A percentile compares a stretch with the other conserved stretches of the same genome.
These are phyloP conservation scores for Ptiloglossa arizonensis DNA, from an alignment of 1,140 invertebrate genomes.

Conservation along the genomic window DNA sequence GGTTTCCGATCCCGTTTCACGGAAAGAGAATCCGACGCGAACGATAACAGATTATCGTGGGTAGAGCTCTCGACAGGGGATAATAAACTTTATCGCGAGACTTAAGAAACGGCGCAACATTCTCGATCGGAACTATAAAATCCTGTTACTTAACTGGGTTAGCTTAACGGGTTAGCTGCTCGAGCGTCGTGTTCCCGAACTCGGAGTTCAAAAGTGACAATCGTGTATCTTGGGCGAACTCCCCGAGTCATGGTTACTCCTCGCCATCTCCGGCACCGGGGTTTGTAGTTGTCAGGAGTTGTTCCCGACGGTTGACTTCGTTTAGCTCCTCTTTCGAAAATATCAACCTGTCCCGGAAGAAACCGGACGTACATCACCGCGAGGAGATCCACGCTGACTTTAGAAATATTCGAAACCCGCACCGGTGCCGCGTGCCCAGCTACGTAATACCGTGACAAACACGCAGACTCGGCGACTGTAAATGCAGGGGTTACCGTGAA, in stretches of 20 bases:
- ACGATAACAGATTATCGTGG: neutral
- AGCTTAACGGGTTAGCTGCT: neutral
- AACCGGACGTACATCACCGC: neutral
- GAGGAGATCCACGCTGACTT: neutral
- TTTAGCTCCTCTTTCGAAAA: conserved; percentile 10
- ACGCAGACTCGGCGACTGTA: neutral
- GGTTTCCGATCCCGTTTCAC: neutral
- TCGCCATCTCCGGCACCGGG: neutral
- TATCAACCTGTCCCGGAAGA: conserved; percentile 9
- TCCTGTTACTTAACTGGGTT: conserved; percentile 6
- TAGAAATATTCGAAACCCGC: too few species aligned
- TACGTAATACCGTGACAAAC: neutral
- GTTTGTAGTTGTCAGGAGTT: neutral
- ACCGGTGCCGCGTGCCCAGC: too few species aligned
- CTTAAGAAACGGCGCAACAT: neutral
- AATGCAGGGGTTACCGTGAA: neutral
- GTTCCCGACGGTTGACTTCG: neutral
- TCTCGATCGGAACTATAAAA: neutral
- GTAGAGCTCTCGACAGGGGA: neutral
- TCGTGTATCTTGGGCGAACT: conserved; percentile 14
- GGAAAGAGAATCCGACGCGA: too few species aligned
- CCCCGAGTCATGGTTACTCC: conserved; percentile 1
- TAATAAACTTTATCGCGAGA: neutral
- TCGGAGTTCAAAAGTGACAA: conserved; percentile 5
- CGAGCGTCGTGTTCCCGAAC: neutral